Base-by-base conservation (phyloP, 2,888 invertebrate species). In the Drosophila lacicola region DNA sequence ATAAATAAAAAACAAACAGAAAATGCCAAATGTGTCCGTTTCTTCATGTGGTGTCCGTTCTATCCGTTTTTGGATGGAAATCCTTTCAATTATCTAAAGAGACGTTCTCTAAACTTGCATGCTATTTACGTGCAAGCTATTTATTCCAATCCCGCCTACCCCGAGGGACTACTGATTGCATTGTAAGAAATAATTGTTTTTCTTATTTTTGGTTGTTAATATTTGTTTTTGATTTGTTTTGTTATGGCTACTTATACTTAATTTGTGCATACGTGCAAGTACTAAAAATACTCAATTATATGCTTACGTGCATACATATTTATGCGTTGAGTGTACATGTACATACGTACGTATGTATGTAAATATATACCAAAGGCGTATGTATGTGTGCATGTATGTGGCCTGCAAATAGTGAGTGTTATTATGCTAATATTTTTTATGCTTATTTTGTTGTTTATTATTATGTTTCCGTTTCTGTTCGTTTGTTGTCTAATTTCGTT, bases 401-500 rank as follows among this genome's bases (percentile, higher is more conserved):
- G 34, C 39, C n/a, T 64, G 60, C 51, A 44, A 37, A 56, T 55
- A 57, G 44, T 57, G 57, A 70, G 42, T 72, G 57, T 63, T 64
- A 34, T 62, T 74, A 60, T 67, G 61, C 57, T 61, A 29, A 29
- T 29, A 61, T 47, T 74, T 68, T 67, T 60, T 77, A 64, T 51
- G 65, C 62, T 88, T 61, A 64, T 75, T 77, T 80, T 71, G 53
- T 80, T 36, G 37, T 37, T 21, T 37, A 13, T 79, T 74, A 63
- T 80, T 80, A 55, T 57, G 79, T 89, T 86, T 62, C 70, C 70
- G 77, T 86, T 87, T 88, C 70, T 86, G 82, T 90, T 90, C 88
- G 89, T 91, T 91, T 91, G 90, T 91, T 91, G 90, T 91, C 90
- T 88, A 89, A 90, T 90, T 91, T 92, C 89, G 79, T 91, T 89